These are phyloP conservation scores for Dichetophora obliterata DNA, from an alignment of 2,888 invertebrate genomes.

Conservation along the genomic window DNA sequence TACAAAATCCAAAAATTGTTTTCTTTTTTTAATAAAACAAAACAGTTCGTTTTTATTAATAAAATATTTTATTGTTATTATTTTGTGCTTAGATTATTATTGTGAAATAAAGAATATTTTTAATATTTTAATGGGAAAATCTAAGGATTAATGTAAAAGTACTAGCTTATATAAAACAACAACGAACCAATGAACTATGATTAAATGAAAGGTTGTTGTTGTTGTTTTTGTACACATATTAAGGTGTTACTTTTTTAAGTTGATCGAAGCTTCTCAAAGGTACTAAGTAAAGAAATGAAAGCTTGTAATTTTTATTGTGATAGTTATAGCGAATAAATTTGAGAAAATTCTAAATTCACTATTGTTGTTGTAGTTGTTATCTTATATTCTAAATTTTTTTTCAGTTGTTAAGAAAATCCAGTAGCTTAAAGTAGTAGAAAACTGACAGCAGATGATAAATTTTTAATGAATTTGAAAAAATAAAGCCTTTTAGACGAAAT, in stretches of 20 bases:
- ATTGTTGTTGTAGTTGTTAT: neutral
- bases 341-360: too few relatives aligned
- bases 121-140: neutral
- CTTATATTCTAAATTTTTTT: neutral
- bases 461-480: neutral
- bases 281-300: neutral
- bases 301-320: too few relatives aligned
- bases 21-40: slow-evolving; percentile 31
- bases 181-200: neutral
- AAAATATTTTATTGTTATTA: slow-evolving; percentile 48
- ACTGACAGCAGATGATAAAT: neutral
- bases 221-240: neutral
- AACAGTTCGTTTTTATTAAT: slow-evolving; percentile 43
- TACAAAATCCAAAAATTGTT: slow-evolving; percentile 30
- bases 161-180: neutral
- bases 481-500: neutral
- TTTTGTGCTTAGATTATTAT: slow-evolving; percentile 29
- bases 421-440: slow-evolving; percentile 15
- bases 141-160: neutral
- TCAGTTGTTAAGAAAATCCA: slow-evolving; percentile 16
- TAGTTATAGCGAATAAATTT: too few relatives aligned
- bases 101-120: neutral
- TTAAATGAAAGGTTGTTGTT: neutral
- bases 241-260: neutral
- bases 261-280: neutral